Percentiles rank a stretch among this genome's conserved stretches.
Conservation (phyloP, 2,113 vertebrate species). For the Xenopus borealis region DNA sequence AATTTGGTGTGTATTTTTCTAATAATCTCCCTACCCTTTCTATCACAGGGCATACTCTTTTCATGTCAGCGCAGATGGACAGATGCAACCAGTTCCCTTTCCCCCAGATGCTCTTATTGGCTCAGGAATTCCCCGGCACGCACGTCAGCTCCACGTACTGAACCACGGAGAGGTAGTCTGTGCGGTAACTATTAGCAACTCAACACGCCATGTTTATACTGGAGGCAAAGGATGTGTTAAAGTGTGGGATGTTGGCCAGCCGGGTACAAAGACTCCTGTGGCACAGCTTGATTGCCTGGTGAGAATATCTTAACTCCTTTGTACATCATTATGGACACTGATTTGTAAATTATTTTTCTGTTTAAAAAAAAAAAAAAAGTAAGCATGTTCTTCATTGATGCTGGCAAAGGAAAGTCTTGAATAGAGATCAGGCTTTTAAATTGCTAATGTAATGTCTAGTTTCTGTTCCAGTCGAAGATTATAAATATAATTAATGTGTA, state of each 20-base stretch:
- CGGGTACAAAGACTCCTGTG: constrained; percentile 81
- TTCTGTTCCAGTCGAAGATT: no score
- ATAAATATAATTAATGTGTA: no score
- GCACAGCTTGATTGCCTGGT: constrained; percentile 84
- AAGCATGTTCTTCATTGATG: no score
- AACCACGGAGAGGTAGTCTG: constrained; percentile 87
- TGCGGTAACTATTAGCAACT: constrained; percentile 86
- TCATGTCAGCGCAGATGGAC: constrained; percentile 83
- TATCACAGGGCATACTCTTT: constrained; percentile 74
- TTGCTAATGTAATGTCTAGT: no score
- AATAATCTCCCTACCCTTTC: neutral
- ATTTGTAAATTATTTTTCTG: no score
- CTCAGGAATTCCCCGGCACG: constrained; percentile 77
- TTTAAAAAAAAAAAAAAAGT: no score
- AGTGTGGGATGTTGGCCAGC: constrained; percentile 90
- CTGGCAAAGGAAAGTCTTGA: no score
- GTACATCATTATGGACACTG: no score
- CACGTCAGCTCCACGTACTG: constrained; percentile 81
- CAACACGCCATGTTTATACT: constrained; percentile 83
- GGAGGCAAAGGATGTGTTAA: constrained; percentile 87
- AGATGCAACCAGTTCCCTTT: constrained; percentile 89
- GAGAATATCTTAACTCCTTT: constrained; percentile 38
- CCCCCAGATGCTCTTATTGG: constrained; percentile 77
- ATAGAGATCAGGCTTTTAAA: no score
- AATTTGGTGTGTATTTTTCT: neutral